These are phyloP conservation scores for Copsychus sechellarum DNA, from an alignment of 2,113 vertebrate genomes.

Conservation along the genomic window DNA sequence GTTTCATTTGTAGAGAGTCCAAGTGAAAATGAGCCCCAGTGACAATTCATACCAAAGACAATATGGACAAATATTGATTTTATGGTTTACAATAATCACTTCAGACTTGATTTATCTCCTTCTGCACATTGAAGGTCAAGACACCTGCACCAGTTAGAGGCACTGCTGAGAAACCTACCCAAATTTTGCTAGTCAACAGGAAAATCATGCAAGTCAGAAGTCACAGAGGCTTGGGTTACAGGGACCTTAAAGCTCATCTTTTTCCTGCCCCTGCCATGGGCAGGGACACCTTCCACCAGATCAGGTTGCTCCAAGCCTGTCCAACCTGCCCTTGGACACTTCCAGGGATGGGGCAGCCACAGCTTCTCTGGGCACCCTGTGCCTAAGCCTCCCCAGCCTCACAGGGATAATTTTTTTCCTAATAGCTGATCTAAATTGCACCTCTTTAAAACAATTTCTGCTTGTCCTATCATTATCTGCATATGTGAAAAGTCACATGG, in stretches of 20 bases:
- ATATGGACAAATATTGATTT: neutral
- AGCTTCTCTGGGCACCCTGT: neutral
- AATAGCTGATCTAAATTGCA: neutral
- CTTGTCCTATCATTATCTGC: neutral
- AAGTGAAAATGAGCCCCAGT: neutral
- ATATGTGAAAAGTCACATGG: neutral
- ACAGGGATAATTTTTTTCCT: neutral
- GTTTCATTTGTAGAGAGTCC: neutral
- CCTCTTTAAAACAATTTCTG: neutral
- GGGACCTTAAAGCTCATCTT: neutral
- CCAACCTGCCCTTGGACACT: neutral
- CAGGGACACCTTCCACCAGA: neutral
- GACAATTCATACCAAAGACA: neutral
- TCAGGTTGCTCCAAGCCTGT: rapidly evolving
- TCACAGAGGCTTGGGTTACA: neutral
- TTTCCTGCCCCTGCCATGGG: neutral
- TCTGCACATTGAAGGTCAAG: neutral
- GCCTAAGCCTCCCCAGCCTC: neutral
- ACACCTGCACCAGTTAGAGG: neutral
- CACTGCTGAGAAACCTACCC: neutral
- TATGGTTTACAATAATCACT: neutral
- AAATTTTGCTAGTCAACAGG: neutral
- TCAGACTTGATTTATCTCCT: neutral
- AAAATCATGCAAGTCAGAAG: neutral
- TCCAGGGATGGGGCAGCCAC: neutral